Evolutionary conservation across 2,888 invertebrate genomes (phyloP), one percentile per base, ranked within the genome.

Genomic region (Patella pellucida): DNA sequence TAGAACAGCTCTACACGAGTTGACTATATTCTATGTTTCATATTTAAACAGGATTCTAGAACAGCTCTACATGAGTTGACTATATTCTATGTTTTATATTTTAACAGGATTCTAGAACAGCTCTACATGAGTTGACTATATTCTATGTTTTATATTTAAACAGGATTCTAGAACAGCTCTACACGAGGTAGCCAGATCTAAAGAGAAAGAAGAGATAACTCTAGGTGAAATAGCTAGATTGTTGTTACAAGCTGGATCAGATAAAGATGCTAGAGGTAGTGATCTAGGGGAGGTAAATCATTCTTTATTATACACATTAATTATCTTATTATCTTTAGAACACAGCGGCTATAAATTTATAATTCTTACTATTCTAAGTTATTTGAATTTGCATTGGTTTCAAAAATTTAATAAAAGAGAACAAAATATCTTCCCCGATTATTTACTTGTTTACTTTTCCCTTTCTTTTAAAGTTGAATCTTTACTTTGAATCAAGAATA

Each of bases 161-260:
- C 77, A 89, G 90, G 90, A 90, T 82, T 84, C 86, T 69, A 80
- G 91, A 23, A 86, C 88, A 62, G 89, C 90, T 0, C 79, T 91
- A 16, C 89, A 90, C 76, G 91, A 91, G 77, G 87, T 88, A 41
- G 90, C 90, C 62, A 79, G 91, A 11, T 90, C 90, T 52, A 89
- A 85, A 74, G 81, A 84, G n/a, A 78, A 76, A 52, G 83, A 87
- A 74, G 75, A 79, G 81, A 71, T 75, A 16, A 80, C 81, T 27
- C 82, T 90, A 11, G 89, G 86, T 5, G 83, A 84, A 68, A 89
- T 90, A 31, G 86, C 88, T 51, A 77, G 78, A 3, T 73, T 80
- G 16, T 77, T 89, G 72, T 85, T 87, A 23, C 77, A 83, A 23
- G 85, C 85, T 31, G 88, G 88, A 11, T 82, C 85, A 80, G 88